Conservation (phyloP, 2,113 vertebrate genomes). For the Varanus komodoensis region DNA sequence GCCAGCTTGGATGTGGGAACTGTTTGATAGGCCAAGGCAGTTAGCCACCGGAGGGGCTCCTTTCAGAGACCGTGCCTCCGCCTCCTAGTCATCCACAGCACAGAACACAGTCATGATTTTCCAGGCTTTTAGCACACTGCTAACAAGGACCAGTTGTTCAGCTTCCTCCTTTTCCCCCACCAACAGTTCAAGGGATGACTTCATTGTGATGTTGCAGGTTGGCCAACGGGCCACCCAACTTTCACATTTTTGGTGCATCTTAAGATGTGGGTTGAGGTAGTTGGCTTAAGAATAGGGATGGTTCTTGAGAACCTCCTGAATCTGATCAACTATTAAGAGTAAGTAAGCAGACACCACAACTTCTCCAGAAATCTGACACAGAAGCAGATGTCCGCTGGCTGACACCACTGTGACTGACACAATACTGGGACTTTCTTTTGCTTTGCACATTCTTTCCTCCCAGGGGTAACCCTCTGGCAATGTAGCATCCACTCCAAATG, state of each 20-base stretch:
- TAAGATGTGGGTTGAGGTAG: accelerated
- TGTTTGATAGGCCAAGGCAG: background rate
- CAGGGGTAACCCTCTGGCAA: background rate
- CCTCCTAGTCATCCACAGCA: background rate
- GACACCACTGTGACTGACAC: accelerated
- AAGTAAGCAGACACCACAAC: background rate
- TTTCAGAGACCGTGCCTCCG: accelerated
- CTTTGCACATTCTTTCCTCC: background rate
- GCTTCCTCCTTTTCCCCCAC: background rate
- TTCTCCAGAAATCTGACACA: background rate
- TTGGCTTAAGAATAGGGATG: background rate
- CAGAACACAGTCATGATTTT: background rate
- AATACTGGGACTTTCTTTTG: background rate
- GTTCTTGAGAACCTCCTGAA: background rate
- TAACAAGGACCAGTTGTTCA: conserved; percentile 36
- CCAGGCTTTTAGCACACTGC: conserved; percentile 25
- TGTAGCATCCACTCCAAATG: background rate
- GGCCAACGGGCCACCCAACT: background rate
- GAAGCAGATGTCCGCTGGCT: conserved; percentile 14
- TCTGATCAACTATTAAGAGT: conserved; percentile 10
- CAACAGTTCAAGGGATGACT: conserved; percentile 28
- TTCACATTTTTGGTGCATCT: background rate
- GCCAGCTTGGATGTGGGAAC: background rate
- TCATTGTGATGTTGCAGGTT: background rate
- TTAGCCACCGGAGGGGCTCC: background rate